Evolutionary conservation across 2,113 vertebrate species (phyloP).

Genomic region (Polypterus senegalus): DNA sequence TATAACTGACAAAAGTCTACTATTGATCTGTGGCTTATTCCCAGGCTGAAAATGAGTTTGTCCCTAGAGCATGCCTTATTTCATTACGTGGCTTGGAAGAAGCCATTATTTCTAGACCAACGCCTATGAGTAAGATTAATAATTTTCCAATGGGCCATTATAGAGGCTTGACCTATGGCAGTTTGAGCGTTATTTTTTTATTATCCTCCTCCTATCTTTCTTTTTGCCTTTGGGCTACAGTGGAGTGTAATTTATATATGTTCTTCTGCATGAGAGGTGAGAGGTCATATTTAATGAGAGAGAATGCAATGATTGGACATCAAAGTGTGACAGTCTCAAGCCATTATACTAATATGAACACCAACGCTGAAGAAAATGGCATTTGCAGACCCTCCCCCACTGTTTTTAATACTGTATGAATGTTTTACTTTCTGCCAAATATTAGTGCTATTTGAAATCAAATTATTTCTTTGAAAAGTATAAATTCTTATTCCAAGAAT

Average conservation of each 20-base stretch:
- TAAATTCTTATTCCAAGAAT: no score
- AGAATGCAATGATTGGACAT: constrained; percentile 14
- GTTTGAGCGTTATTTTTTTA: constrained; percentile 80
- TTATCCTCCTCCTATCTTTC: constrained; percentile 73
- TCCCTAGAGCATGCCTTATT: constrained; percentile 59
- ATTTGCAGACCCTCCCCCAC: no score
- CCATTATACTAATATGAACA: no score
- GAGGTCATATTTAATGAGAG: constrained; percentile 38
- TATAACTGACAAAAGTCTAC: constrained; percentile 38
- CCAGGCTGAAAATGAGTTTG: constrained; percentile 50
- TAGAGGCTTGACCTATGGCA: constrained; percentile 76
- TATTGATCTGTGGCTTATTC: constrained; percentile 46
- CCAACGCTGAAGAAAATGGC: no score
- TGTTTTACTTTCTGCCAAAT: no score
- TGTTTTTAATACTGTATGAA: no score
- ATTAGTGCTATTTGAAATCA: no score
- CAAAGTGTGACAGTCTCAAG: background rate
- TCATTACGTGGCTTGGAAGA: constrained; percentile 65
- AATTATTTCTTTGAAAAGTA: no score
- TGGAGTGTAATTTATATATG: constrained; percentile 71
- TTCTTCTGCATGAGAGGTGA: constrained; percentile 35
- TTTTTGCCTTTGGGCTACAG: constrained; percentile 67
- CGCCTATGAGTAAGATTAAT: constrained; percentile 85
- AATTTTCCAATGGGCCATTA: constrained; percentile 81
- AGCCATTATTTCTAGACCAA: constrained; percentile 79